Evolutionary conservation across 2,888 invertebrate species (phyloP), one percentile per base, ranked within the genome.

Genomic region (Watsonalla binaria): DNA sequence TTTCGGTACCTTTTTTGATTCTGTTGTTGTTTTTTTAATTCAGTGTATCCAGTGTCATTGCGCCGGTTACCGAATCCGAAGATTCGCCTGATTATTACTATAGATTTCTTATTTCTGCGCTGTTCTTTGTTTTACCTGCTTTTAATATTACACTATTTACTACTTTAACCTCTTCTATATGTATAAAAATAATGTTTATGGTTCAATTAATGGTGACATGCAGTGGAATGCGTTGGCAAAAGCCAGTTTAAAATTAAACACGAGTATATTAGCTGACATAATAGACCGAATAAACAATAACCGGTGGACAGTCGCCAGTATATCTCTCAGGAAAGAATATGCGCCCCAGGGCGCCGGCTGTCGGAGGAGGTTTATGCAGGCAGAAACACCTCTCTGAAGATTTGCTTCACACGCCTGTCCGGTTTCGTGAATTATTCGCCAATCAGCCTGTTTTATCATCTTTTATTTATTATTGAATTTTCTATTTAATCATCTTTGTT

Each of bases 281-380:
- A 35, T 13, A n/a, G 33, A 7, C 34, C 35, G 2, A 13, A 14
- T 37, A 15, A 15, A 9, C 37, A 9, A 60, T 61, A 56, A 54
- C 62, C 61, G 52, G 57, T 58, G 62, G 61, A 61, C 64, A 70
- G 68, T 70, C 66, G 70, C 66, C 68, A 71, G 68, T 72, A 66
- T 78, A 80, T 78, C 70, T 74, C 59, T 59, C 62, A 73, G 73
- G 74, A 68, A 69, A 52, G 59, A 54, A 49, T 50, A 57, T 59
- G 55, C 80, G 72, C 86, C 72, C 70, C 78, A 68, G 84, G 86
- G 84, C 74, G 84, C 76, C 82, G 66, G 66, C 60, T 78, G 79
- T 80, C 81, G 66, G 62, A 66, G 58, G 58, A 57, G 68, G 71
- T 85, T 85, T 84, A 84, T 82, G 74, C 62, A 72, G 71, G 66